phyloP scores from a whole-genome alignment of 1,140 invertebrate genomes.

The Piezodorus guildinii region DNA sequence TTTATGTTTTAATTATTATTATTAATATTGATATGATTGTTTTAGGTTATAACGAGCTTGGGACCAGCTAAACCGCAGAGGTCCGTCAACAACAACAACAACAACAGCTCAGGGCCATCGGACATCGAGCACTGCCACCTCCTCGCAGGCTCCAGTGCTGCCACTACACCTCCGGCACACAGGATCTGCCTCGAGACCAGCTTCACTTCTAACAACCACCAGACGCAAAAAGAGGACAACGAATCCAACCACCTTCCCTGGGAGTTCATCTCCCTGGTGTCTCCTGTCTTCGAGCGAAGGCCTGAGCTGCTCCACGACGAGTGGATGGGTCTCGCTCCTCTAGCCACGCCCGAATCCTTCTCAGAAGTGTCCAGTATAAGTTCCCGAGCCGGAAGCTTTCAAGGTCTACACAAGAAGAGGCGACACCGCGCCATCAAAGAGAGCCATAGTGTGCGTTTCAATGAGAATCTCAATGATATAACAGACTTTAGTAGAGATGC shows the following conservation, averaged over 20 bases:
- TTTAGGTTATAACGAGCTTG: constrained; percentile 60
- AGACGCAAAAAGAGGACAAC: constrained; percentile 21
- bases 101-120: constrained; percentile 16
- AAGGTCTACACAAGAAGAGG: background rate
- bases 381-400: constrained; percentile 30
- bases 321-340: constrained; percentile 56
- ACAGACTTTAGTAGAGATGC: constrained; percentile 1
- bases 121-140: constrained; percentile 32
- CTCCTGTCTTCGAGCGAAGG: constrained; percentile 15
- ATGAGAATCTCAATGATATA: constrained; percentile 17
- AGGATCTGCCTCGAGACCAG: constrained; percentile 60
- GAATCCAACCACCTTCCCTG: constrained; percentile 28
- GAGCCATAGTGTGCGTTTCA: constrained; percentile 22
- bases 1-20: too few species aligned
- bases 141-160: constrained; percentile 32
- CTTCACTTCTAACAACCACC: constrained; percentile 40
- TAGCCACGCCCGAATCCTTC: constrained; percentile 74
- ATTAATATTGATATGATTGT: constrained; percentile 18
- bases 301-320: constrained; percentile 46
- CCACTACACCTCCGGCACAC: constrained; percentile 39
- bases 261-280: constrained; percentile 31
- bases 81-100: constrained; percentile 31
- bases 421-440: constrained; percentile 5
- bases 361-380: constrained; percentile 63
- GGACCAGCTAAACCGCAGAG: constrained; percentile 60